Conservation (phyloP, 2,113 vertebrate species). For the Clarias magur region DNA sequence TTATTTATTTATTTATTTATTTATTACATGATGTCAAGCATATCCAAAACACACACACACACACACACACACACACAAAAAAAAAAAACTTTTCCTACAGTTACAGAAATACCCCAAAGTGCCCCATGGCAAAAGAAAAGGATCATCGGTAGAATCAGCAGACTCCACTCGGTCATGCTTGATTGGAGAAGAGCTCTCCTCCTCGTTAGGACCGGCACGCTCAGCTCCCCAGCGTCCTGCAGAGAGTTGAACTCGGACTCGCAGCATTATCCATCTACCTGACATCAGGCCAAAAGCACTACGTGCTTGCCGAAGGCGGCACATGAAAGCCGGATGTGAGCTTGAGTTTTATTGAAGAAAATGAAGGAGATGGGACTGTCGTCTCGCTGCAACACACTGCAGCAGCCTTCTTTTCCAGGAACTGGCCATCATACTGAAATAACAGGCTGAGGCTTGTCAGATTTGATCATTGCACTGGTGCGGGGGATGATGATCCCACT, state of each 20-base stretch:
- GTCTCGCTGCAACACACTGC: constrained; percentile 16
- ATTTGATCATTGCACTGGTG: constrained; percentile 35
- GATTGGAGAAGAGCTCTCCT: constrained; percentile 53
- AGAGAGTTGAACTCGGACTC: constrained; percentile 54
- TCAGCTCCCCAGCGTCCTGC: constrained; percentile 59
- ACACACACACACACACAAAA: not conserved
- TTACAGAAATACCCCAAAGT: not conserved
- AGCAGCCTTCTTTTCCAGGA: not conserved
- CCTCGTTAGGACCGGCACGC: constrained; percentile 60
- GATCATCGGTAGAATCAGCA: constrained; percentile 46
- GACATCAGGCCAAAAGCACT: constrained; percentile 59
- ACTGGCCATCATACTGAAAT: constrained; percentile 53
- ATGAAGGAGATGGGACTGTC: constrained; percentile 59
- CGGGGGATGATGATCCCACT: constrained; percentile 15
- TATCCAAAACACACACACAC: no score
- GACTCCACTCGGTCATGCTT: constrained; percentile 62
- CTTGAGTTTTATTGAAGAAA: constrained; percentile 64
- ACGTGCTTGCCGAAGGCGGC: constrained; percentile 54
- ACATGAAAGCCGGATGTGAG: constrained; percentile 47
- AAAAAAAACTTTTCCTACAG: not conserved
- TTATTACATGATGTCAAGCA: not conserved
- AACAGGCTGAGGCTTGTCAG: constrained; percentile 55
- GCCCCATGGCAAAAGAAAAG: constrained; percentile 11
- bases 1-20: not conserved
- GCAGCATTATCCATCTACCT: constrained; percentile 60